These are phyloP conservation scores for Euura lappo DNA, from an alignment of 1,140 invertebrate genomes.

Conservation along the genomic window DNA sequence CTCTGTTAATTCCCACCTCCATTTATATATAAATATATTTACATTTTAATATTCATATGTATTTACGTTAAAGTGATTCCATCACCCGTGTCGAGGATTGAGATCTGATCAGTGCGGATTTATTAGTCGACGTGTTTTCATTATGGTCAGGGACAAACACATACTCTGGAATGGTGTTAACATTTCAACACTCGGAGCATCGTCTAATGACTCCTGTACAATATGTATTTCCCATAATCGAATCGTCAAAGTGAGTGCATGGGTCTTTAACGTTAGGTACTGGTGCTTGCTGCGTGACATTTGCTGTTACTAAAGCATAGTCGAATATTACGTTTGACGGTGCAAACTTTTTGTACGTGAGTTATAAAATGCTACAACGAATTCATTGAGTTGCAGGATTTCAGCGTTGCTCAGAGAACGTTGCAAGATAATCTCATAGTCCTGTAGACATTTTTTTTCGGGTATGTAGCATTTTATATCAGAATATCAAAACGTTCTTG, in stretches of 20 bases:
- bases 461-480: background rate
- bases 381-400: background rate
- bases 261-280: background rate
- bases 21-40: no score
- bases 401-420: background rate
- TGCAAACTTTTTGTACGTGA: background rate
- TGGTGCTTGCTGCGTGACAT: background rate
- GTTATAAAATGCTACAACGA: background rate
- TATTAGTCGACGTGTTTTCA: no score
- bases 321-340: background rate
- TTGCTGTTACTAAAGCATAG: background rate
- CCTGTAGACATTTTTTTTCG: background rate
- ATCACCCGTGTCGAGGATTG: background rate
- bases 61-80: background rate
- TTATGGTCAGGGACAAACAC: no score
- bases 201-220: background rate
- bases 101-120: no score
- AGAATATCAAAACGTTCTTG: background rate
- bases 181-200: background rate
- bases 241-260: background rate
- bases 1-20: slow-evolving; percentile 5
- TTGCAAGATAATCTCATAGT: background rate
- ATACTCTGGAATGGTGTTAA: background rate
- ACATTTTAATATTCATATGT: background rate
- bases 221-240: background rate